Evolutionary conservation across 1,140 invertebrate genomes (phyloP).

Genomic region (Lanistes nyassanus): DNA sequence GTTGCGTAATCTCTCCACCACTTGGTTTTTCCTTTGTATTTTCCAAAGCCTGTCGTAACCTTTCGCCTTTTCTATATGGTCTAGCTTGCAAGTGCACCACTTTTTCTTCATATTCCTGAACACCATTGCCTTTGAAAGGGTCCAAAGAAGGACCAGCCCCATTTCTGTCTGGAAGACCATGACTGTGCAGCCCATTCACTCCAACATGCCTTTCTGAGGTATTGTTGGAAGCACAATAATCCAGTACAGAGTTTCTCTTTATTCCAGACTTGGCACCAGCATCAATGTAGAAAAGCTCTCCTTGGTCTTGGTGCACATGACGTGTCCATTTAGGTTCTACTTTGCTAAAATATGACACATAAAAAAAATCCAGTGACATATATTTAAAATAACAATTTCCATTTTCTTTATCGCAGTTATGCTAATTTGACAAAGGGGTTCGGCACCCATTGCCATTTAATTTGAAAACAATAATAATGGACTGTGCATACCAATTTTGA

Average conservation of each 20-base stretch:
- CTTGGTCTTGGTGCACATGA: conserved; percentile 23
- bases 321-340: conserved; percentile 22
- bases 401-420: too few relatives aligned
- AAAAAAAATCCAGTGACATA: background rate
- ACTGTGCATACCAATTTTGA: too few relatives aligned
- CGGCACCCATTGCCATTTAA: too few relatives aligned
- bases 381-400: too few relatives aligned
- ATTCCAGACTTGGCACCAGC: conserved; percentile 13
- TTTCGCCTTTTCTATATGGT: conserved; percentile 11
- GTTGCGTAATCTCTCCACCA: background rate
- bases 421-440: too few relatives aligned
- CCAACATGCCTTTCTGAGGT: background rate
- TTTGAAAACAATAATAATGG: too few relatives aligned
- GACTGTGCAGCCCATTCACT: background rate
- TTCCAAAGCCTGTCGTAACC: conserved; percentile 1
- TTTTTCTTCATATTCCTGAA: conserved; percentile 18
- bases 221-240: background rate
- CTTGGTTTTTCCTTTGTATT: conserved; percentile 5
- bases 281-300: conserved; percentile 26
- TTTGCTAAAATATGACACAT: conserved; percentile 17
- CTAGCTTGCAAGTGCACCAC: conserved; percentile 1
- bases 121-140: background rate
- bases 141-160: background rate
- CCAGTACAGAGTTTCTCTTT: conserved; percentile 6
- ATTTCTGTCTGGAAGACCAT: conserved; percentile 9